Conservation (phyloP, 2,888 invertebrate species). For the Liodrosophila aerea region DNA sequence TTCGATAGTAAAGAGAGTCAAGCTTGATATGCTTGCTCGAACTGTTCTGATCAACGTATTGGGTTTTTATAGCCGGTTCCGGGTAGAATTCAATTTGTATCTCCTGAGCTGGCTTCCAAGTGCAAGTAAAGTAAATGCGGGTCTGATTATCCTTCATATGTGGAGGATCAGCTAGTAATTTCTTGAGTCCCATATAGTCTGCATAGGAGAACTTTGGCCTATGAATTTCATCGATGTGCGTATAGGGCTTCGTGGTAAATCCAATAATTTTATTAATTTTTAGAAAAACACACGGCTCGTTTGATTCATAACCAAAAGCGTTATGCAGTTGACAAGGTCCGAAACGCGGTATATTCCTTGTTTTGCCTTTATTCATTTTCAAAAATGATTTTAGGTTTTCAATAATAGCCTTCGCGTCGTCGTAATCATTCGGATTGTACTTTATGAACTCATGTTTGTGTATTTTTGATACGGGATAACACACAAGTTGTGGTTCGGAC, state of each 20-base stretch:
- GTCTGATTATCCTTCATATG: constrained; percentile 5
- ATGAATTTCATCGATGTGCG: too few species aligned
- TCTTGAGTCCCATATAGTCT: constrained; percentile 14
- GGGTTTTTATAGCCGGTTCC: constrained; percentile 24
- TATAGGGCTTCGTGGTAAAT: constrained; percentile 37
- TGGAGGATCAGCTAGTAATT: background rate
- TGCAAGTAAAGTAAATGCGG: constrained; percentile 53
- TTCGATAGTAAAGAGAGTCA: constrained; percentile 27
- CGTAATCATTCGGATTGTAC: constrained; percentile 20
- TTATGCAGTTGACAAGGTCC: constrained; percentile 33
- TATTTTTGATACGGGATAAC: constrained; percentile 19
- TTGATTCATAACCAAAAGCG: constrained; percentile 38
- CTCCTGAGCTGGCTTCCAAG: background rate
- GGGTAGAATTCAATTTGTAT: constrained; percentile 32
- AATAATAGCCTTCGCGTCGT: background rate
- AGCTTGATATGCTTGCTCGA: too few species aligned
- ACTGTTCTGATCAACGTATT: constrained; percentile 30
- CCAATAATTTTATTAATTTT: constrained; percentile 59
- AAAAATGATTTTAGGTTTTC: constrained; percentile 5
- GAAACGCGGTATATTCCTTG: too few species aligned
- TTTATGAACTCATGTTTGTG: constrained; percentile 3
- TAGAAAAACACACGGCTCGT: constrained; percentile 53
- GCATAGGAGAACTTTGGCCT: background rate
- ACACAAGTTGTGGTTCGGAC: constrained; percentile 38
- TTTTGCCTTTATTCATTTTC: too few species aligned